Evolutionary conservation across 2,113 vertebrate genomes (phyloP).

Genomic region (Mesembrinibis cayennensis): DNA sequence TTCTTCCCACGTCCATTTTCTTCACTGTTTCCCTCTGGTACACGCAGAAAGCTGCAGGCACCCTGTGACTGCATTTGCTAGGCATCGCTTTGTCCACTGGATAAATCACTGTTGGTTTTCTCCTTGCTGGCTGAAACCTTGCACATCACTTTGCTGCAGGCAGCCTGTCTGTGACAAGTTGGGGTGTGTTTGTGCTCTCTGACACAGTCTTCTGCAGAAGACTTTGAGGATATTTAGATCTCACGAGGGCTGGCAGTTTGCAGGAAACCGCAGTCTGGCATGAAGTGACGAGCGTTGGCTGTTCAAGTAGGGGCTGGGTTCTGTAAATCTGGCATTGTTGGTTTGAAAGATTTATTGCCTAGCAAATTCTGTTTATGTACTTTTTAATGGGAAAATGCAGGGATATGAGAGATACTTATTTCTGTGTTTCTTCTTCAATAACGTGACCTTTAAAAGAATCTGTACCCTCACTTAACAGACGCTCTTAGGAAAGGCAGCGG

Average conservation of each 20-base stretch:
- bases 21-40: accelerated
- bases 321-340: neutral
- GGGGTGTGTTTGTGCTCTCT: neutral
- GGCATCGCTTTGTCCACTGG: neutral
- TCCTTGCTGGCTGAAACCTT: neutral
- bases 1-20: neutral
- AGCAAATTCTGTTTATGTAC: neutral
- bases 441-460: neutral
- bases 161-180: neutral
- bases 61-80: accelerated
- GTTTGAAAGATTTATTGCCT: neutral
- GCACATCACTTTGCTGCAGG: neutral
- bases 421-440: neutral
- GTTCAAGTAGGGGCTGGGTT: neutral
- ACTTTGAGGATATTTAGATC: neutral
- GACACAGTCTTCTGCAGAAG: neutral
- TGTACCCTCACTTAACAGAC: neutral
- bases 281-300: neutral
- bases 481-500: neutral
- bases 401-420: neutral
- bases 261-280: neutral
- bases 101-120: neutral
- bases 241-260: neutral
- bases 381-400: neutral
- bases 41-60: neutral